These are phyloP conservation scores for Tetheella fluctuosa DNA, from an alignment of 2,888 invertebrate genomes.

Conservation along the genomic window DNA sequence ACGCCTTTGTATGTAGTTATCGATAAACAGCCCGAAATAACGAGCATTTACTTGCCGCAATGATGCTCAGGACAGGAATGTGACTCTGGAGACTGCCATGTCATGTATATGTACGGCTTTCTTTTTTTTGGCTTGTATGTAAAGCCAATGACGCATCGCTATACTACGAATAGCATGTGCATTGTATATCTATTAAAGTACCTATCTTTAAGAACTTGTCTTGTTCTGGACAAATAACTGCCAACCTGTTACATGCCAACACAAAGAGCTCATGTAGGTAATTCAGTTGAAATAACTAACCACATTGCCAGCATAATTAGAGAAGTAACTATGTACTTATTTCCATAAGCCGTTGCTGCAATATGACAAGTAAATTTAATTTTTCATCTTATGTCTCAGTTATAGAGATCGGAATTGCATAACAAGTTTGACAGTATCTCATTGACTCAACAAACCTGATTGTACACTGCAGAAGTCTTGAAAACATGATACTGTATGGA, in stretches of 20 bases:
- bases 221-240: conserved; percentile 27
- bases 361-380: not conserved
- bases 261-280: conserved; percentile 2
- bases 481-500: not conserved
- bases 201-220: conserved; percentile 21
- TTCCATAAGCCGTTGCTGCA: not conserved
- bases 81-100: conserved; percentile 22
- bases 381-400: not conserved
- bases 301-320: not conserved
- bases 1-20: conserved; percentile 26
- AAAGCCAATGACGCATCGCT: conserved; percentile 68
- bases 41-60: not conserved
- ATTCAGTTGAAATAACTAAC: not conserved
- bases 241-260: conserved; percentile 11
- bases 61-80: not conserved
- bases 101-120: conserved; percentile 44
- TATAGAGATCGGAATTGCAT: not conserved
- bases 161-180: conserved; percentile 39
- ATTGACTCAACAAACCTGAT: not conserved
- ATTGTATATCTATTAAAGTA: conserved; percentile 27
- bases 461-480: not conserved
- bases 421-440: not conserved
- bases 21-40: not conserved
- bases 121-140: conserved; percentile 54
- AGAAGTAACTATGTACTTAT: not conserved